Evolutionary conservation across 2,888 invertebrate genomes (phyloP).

Genomic region (Pandemis heparana): DNA sequence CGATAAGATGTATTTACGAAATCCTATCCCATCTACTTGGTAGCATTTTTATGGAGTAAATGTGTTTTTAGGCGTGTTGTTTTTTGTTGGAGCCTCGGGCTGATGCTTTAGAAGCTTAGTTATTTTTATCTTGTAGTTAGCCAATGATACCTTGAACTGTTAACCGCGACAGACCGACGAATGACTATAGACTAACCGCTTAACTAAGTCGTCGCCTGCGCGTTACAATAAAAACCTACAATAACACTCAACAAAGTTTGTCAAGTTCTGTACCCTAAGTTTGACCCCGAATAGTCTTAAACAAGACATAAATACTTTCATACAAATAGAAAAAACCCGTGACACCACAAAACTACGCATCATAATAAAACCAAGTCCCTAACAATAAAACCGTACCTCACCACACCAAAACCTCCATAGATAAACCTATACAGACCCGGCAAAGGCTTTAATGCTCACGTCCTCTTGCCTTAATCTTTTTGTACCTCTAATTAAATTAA

Average conservation of each 20-base stretch:
- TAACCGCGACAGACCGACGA: too few relatives aligned
- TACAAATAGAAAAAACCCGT: background rate
- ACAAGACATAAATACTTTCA: background rate
- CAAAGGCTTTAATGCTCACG: slow-evolving; percentile 80
- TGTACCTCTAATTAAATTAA: slow-evolving; percentile 86
- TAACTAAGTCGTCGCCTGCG: too few relatives aligned
- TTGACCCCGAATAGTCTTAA: too few relatives aligned
- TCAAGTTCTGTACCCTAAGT: too few relatives aligned
- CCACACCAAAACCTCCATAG: background rate
- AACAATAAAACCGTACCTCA: slow-evolving; percentile 9
- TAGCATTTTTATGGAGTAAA: slow-evolving; percentile 39
- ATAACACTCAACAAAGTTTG: too few relatives aligned
- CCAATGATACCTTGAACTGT: too few relatives aligned
- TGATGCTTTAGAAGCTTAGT: background rate
- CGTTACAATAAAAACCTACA: too few relatives aligned
- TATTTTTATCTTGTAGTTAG: background rate
- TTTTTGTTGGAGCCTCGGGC: slow-evolving; percentile 34
- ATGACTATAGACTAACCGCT: too few relatives aligned
- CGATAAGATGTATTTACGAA: slow-evolving; percentile 47
- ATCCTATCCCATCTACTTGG: slow-evolving; percentile 44
- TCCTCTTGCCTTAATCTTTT: slow-evolving; percentile 83
- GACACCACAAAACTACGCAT: background rate
- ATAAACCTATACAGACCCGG: slow-evolving; percentile 51
- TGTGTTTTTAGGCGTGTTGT: slow-evolving; percentile 41
- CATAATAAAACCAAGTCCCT: background rate